phyloP scores from a whole-genome alignment of 1,140 invertebrate genomes.

The Xylocopa sonorina region DNA sequence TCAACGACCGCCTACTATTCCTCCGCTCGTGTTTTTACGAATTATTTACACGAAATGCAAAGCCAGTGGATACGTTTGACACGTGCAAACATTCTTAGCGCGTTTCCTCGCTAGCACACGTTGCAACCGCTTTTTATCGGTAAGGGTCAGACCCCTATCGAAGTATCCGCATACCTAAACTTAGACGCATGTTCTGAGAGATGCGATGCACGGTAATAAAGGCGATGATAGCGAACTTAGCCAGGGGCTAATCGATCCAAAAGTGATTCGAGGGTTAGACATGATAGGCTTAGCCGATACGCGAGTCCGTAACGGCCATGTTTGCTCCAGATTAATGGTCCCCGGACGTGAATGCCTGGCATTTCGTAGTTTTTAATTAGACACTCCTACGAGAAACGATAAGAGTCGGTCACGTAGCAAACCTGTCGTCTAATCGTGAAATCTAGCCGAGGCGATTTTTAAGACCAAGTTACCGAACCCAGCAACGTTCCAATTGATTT shows the following conservation, averaged over 20 bases:
- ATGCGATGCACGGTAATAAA: not conserved
- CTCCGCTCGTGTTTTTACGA: not conserved
- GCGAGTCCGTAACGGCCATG: constrained; percentile 68
- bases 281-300: constrained; percentile 71
- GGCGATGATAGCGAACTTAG: constrained; percentile 30
- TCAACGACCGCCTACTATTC: not conserved
- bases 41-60: no score
- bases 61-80: no score
- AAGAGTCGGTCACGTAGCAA: constrained; percentile 26
- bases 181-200: not conserved
- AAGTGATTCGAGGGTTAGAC: constrained; percentile 78
- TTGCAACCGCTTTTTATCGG: no score
- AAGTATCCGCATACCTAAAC: no score
- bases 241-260: constrained; percentile 72
- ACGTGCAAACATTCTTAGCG: no score
- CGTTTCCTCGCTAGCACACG: no score
- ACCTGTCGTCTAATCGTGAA: constrained; percentile 16
- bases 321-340: constrained; percentile 80
- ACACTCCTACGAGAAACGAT: constrained; percentile 60
- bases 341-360: constrained; percentile 70
- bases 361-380: constrained; percentile 77
- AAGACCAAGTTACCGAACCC: constrained; percentile 5
- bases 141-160: no score
- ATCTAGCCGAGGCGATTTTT: constrained; percentile 25
- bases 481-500: constrained; percentile 9